A percentile compares a stretch with the other conserved stretches of the same genome.
phyloP scores from a whole-genome alignment of 2,888 invertebrate species.

The Rhabditoides inermis region DNA sequence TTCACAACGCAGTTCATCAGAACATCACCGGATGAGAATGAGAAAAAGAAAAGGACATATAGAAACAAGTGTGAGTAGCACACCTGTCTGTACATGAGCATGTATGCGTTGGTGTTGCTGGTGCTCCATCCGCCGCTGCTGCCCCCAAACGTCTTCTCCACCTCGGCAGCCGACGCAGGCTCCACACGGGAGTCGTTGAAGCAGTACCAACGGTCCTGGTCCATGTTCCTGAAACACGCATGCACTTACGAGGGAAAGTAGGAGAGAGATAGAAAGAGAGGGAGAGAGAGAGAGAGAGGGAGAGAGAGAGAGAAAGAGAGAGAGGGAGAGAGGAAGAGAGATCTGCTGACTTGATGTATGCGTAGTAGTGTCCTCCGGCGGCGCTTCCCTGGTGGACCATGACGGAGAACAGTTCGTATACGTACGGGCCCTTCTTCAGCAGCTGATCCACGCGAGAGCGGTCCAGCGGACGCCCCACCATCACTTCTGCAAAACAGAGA shows the following conservation, averaged over 20 bases:
- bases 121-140: conserved; percentile 61
- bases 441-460: conserved; percentile 22
- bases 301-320: background rate
- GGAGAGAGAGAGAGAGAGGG: too few species aligned
- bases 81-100: conserved; percentile 76
- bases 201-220: conserved; percentile 70
- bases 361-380: conserved; percentile 81
- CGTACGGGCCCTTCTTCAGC: conserved; percentile 62
- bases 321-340: background rate
- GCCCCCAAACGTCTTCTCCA: conserved; percentile 69
- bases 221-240: conserved; percentile 55
- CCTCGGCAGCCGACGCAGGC: conserved; percentile 45
- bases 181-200: conserved; percentile 79
- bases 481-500: too few species aligned
- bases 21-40: background rate
- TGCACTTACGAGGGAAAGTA: too few species aligned
- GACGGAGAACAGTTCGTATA: conserved; percentile 78
- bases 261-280: too few species aligned
- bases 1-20: conserved; percentile 1
- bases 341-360: conserved; percentile 71
- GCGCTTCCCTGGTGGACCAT: conserved; percentile 87
- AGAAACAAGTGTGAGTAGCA: background rate
- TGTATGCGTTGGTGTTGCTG: conserved; percentile 78
- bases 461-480: conserved; percentile 16
- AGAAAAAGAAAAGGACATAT: background rate